phyloP scores from a whole-genome alignment of 53 echinoderm and acorn worm species.

The Echinarachnius parma region DNA sequence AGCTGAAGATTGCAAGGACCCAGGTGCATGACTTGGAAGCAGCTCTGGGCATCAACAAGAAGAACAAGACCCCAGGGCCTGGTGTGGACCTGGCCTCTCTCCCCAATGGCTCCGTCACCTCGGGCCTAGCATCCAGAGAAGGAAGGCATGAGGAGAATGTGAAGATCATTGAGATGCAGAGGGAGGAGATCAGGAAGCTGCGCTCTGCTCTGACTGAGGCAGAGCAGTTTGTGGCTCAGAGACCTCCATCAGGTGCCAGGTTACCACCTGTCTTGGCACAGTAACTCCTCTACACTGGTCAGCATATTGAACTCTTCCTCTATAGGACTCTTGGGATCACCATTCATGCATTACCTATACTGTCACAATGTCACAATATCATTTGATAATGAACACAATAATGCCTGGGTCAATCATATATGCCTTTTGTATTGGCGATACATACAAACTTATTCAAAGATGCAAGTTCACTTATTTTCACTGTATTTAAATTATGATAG shows the following conservation, averaged over 20 bases:
- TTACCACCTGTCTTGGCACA: slow-evolving; percentile 91
- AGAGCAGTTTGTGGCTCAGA: slow-evolving; percentile 65
- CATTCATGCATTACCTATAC: no score
- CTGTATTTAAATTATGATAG: no score
- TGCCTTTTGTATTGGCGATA: no score
- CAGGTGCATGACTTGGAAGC: slow-evolving; percentile 98
- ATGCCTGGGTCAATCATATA: no score
- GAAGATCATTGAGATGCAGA: slow-evolving; percentile 95
- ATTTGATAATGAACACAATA: no score
- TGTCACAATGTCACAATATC: no score
- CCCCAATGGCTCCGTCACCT: slow-evolving; percentile 34
- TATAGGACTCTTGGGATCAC: no score
- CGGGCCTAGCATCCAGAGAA: slow-evolving; percentile 62
- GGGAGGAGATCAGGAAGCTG: slow-evolving; percentile 76
- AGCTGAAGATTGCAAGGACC: slow-evolving; percentile 96
- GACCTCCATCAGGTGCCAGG: slow-evolving; percentile 90
- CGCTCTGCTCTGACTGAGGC: slow-evolving; percentile 67
- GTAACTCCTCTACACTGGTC: no score
- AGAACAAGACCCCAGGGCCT: slow-evolving; percentile 69
- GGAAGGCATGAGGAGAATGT: slow-evolving; percentile 88
- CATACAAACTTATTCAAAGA: no score
- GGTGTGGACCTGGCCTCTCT: slow-evolving; percentile 21
- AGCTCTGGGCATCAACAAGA: slow-evolving; percentile 94
- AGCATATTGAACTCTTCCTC: no score
- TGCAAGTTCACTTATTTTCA: no score